Conservation (phyloP, 2,888 invertebrate genomes). For the Timandra comae region DNA sequence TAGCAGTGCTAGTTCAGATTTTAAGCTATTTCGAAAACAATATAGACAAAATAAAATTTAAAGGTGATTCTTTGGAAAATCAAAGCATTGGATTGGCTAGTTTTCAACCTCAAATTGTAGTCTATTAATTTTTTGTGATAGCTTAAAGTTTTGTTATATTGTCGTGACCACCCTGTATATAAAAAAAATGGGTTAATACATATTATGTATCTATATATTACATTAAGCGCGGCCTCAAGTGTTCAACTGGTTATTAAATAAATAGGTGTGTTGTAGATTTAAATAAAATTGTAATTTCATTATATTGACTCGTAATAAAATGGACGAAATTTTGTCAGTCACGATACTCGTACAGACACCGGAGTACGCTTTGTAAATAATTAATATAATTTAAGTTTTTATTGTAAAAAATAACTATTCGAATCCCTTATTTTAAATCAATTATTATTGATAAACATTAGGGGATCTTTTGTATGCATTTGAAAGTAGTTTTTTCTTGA, state of each 20-base stretch:
- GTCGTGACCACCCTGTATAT: no score
- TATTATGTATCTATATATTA: conserved; percentile 8
- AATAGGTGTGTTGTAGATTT: conserved; percentile 15
- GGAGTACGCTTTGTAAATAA: conserved; percentile 70
- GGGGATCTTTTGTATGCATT: no score
- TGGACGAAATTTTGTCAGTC: conserved; percentile 30
- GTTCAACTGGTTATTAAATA: conserved; percentile 44
- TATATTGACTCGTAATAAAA: conserved; percentile 9
- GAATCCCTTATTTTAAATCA: conserved; percentile 32
- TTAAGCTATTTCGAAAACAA: no score
- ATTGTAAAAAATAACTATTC: conserved; percentile 50
- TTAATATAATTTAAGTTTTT: conserved; percentile 63
- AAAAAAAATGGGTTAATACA: no score
- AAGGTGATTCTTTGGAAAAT: no score
- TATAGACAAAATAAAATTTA: no score
- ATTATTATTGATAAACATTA: conserved; percentile 25
- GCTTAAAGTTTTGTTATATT: no score
- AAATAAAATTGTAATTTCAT: conserved; percentile 2
- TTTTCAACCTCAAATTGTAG: no score
- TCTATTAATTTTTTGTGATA: no score
- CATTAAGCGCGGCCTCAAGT: conserved; percentile 52
- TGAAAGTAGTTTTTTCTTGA: conserved; percentile 20
- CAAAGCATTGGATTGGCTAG: no score
- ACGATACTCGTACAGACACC: conserved; percentile 26
- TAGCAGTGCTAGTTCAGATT: no score